Evolutionary conservation across 1,140 invertebrate species (phyloP), one percentile per base, ranked within the genome.

Genomic region (Hormaphis cornu): DNA sequence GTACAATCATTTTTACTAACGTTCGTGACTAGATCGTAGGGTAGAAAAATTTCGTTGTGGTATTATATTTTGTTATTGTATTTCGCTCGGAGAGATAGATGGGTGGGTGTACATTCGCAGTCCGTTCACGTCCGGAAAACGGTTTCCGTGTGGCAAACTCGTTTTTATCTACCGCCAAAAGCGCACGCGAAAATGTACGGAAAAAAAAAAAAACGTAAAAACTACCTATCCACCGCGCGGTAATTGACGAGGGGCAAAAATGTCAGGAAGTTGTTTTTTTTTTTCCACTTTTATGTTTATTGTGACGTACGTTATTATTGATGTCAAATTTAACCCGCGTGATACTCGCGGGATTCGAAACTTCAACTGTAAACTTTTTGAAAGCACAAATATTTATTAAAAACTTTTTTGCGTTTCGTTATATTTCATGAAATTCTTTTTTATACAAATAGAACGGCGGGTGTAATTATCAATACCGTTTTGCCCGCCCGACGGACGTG

Each of bases 11-110:
- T 63, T 63, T 63, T 44, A n/a, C n/a, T n/a, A 63, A 63, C 7
- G 58, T 63, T 63, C 58, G 58, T 63, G 58, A 63, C 58, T 40
- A 10, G 58, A 63, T 63, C 58, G 58, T n/a, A 46, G 26, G 46
- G 22, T 63, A 63, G 37, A 63, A n/a, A n/a, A n/a, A n/a, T n/a
- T n/a, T n/a, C n/a, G n/a, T n/a, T n/a, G n/a, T n/a, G n/a, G n/a
- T n/a, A 44, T 46, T 63, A n/a, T 44, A 44, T 24, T 20, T 44
- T 28, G 22, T 40, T 42, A 1, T 5, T 18, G 9, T 44, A 59
- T 44, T n/a, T 6, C n/a, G 16, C n/a, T n/a, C 20, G 20, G 22
- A 50, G 12, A 5, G 8, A 10, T 35, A 20, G 30, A 54, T 54
- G 18, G 12, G n/a, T 40, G 14, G 7, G 14, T 40, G n/a, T n/a